Percentiles rank a stretch among this genome's conserved stretches.
phyloP scores from a whole-genome alignment of 2,797 vertebrate species.

The Microhierax caerulescens region DNA sequence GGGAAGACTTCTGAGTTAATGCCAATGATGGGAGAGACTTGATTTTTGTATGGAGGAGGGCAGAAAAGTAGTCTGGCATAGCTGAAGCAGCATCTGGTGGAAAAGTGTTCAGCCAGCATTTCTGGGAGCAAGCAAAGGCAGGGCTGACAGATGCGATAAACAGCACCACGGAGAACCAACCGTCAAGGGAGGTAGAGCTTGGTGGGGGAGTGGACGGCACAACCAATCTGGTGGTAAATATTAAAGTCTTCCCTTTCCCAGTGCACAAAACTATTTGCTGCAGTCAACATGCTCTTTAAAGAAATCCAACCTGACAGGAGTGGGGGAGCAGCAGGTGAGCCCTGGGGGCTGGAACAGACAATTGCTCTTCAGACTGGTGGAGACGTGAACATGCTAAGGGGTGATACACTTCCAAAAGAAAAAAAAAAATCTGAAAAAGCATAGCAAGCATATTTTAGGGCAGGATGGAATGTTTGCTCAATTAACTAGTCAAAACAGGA shows the following conservation, averaged over 20 bases:
- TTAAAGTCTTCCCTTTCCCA: not conserved
- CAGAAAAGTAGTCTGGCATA: not conserved
- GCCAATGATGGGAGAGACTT: not conserved
- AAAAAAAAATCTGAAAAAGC: conserved; percentile 37
- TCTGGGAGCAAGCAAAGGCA: not conserved
- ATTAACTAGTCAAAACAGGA: conserved; percentile 63
- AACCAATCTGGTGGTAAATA: not conserved
- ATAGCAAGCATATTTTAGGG: conserved; percentile 63
- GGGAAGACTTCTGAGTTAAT: not conserved
- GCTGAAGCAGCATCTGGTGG: rapidly evolving
- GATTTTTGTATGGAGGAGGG: not conserved
- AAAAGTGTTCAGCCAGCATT: not conserved
- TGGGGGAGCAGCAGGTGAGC: conserved; percentile 38
- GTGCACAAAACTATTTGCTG: not conserved
- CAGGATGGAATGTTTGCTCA: conserved; percentile 65
- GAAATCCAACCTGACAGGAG: not conserved
- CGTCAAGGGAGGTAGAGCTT: not conserved
- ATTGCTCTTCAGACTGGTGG: conserved; percentile 18
- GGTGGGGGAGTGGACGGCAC: not conserved
- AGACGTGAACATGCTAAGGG: conserved; percentile 22
- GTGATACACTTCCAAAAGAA: not conserved
- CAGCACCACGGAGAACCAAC: not conserved
- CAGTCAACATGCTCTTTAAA: not conserved
- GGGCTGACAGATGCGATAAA: not conserved
- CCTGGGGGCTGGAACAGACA: conserved; percentile 16